These are phyloP conservation scores for Melipona beecheii DNA, from an alignment of 2,888 invertebrate genomes.

Conservation along the genomic window DNA sequence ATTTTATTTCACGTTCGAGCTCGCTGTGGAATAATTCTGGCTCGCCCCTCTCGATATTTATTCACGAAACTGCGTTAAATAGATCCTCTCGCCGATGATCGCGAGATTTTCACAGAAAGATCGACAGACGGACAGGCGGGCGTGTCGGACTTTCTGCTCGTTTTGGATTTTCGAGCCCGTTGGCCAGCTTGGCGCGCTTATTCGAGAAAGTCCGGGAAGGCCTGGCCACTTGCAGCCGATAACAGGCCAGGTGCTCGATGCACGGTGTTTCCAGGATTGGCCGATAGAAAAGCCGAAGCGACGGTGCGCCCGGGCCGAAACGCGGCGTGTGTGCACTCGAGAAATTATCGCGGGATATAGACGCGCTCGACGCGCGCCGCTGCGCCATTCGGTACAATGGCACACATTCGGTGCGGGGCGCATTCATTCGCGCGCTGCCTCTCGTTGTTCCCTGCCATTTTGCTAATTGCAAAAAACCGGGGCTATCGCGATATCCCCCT, in stretches of 20 bases:
- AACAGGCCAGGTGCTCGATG: conserved; percentile 20
- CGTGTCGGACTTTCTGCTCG: background rate
- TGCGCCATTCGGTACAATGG: conserved; percentile 60
- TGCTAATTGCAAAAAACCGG: conserved; percentile 76
- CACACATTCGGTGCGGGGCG: conserved; percentile 43
- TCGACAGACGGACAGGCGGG: background rate
- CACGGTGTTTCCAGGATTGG: conserved; percentile 19
- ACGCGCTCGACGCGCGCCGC: conserved; percentile 42
- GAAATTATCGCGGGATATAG: conserved; percentile 67
- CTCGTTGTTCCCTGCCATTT: conserved; percentile 69
- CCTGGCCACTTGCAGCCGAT: conserved; percentile 16
- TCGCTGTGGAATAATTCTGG: background rate
- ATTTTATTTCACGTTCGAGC: conserved; percentile 41
- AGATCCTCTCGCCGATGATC: conserved; percentile 26
- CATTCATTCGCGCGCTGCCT: conserved; percentile 59
- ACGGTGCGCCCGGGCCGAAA: background rate
- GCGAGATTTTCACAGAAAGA: conserved; percentile 8
- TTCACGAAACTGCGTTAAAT: conserved; percentile 32
- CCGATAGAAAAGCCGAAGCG: conserved; percentile 22
- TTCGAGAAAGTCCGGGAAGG: conserved; percentile 43
- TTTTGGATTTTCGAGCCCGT: conserved; percentile 14
- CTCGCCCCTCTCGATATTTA: conserved; percentile 28
- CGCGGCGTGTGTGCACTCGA: conserved; percentile 37
- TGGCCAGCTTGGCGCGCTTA: background rate
- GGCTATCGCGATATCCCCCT: conserved; percentile 44